Conservation (phyloP, 2,113 vertebrate genomes). For the Odocoileus hemionus region DNA sequence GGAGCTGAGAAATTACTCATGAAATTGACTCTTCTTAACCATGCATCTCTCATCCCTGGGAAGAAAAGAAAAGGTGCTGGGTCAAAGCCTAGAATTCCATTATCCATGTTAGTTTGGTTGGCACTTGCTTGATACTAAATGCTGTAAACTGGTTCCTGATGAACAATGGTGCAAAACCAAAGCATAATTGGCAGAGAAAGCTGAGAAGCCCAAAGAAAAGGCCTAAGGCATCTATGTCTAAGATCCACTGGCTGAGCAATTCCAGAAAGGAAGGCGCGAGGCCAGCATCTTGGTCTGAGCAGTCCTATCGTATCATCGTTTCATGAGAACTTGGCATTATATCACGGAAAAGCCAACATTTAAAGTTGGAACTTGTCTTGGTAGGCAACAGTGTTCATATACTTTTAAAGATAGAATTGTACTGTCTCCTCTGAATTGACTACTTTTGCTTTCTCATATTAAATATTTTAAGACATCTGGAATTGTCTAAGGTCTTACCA, state of each 20-base stretch:
- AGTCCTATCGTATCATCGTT: background rate
- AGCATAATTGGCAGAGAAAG: background rate
- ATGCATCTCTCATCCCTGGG: background rate
- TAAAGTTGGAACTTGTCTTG: constrained; percentile 41
- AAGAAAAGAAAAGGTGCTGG: background rate
- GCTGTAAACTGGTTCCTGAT: background rate
- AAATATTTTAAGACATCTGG: background rate
- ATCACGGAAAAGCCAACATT: background rate
- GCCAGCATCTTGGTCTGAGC: background rate
- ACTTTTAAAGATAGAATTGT: background rate
- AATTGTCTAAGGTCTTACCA: background rate
- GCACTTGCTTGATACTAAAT: constrained; percentile 25
- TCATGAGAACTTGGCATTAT: constrained; percentile 26
- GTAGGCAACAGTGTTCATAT: background rate
- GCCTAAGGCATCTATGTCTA: background rate
- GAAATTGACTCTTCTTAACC: background rate
- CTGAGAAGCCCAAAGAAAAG: background rate
- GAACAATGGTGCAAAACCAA: constrained; percentile 34
- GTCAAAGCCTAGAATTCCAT: background rate
- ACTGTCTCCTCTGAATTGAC: background rate
- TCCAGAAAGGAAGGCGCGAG: background rate
- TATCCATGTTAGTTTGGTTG: background rate
- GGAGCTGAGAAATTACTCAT: background rate
- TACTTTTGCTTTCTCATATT: background rate
- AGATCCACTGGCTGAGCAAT: background rate